Evolutionary conservation across 2,888 invertebrate genomes (phyloP).

Genomic region (Mamestra brassicae): DNA sequence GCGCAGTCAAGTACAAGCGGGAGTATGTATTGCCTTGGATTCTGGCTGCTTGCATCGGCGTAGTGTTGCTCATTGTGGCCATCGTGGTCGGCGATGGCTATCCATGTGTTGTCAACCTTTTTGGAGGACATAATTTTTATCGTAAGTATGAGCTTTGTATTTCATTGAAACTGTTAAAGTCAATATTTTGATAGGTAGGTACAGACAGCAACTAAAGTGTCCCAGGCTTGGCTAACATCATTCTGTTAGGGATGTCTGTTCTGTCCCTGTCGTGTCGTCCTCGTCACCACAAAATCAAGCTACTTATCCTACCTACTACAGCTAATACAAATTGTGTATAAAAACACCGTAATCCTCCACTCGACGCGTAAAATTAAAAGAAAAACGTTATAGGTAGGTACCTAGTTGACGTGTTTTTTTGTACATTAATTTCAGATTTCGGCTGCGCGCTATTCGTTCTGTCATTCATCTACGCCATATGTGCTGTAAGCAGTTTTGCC

Average conservation of each 20-base stretch:
- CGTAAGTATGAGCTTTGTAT: conserved; percentile 77
- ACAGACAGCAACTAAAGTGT: neutral
- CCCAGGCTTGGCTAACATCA: neutral
- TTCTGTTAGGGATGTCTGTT: neutral
- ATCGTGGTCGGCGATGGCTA: conserved; percentile 83
- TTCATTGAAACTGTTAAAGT: neutral
- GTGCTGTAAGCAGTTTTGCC: conserved; percentile 86
- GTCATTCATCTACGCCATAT: conserved; percentile 87
- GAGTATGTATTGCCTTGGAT: conserved; percentile 88
- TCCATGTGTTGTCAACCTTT: conserved; percentile 83
- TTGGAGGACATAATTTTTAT: conserved; percentile 86
- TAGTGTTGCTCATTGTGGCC: conserved; percentile 79
- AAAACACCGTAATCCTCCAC: neutral
- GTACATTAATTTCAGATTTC: conserved; percentile 77
- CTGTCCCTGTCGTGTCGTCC: neutral
- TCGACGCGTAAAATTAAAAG: neutral
- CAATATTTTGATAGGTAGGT: neutral
- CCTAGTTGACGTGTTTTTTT: neutral
- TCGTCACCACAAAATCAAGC: neutral
- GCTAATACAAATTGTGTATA: neutral
- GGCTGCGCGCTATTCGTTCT: conserved; percentile 83
- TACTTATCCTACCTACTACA: neutral
- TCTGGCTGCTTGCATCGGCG: conserved; percentile 83
- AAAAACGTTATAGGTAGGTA: too few relatives aligned
- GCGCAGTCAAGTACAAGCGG: conserved; percentile 86